Evolutionary conservation across 2,888 invertebrate species (phyloP).

Genomic region (Ophion costatus): DNA sequence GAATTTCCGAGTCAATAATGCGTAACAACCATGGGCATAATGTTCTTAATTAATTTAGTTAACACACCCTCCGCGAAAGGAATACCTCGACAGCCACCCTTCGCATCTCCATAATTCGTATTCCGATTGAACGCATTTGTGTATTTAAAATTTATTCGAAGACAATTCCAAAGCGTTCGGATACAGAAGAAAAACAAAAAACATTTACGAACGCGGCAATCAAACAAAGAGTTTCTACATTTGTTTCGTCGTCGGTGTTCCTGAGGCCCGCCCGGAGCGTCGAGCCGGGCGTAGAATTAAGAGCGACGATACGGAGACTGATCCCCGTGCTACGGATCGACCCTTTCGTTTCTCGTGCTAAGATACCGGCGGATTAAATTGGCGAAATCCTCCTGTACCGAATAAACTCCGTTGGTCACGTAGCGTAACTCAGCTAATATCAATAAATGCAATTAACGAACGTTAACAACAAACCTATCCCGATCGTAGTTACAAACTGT

Average conservation of each 20-base stretch:
- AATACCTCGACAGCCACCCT: too few relatives aligned
- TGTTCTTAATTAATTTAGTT: too few relatives aligned
- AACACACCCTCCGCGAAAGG: too few relatives aligned
- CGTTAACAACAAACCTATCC: conserved; percentile 42
- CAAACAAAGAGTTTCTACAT: not conserved
- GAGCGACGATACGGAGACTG: not conserved
- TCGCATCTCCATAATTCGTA: not conserved
- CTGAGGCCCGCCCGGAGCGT: not conserved
- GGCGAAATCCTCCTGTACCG: not conserved
- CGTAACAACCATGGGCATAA: too few relatives aligned
- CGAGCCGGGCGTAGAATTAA: not conserved
- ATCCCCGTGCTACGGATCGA: not conserved
- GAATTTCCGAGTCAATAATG: too few relatives aligned
- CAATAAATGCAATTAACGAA: conserved; percentile 24
- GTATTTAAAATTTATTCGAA: conserved; percentile 18
- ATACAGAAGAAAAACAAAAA: conserved; percentile 8
- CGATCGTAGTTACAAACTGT: conserved; percentile 37
- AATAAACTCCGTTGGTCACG: not conserved
- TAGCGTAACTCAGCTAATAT: not conserved
- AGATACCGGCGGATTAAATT: not conserved
- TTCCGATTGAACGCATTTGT: not conserved
- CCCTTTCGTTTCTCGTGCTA: not conserved
- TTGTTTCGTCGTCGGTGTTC: not conserved
- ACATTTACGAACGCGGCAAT: not conserved
- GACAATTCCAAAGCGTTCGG: not conserved